phyloP scores from a whole-genome alignment of 2,888 invertebrate genomes.

The Drosophila peninsularis region DNA sequence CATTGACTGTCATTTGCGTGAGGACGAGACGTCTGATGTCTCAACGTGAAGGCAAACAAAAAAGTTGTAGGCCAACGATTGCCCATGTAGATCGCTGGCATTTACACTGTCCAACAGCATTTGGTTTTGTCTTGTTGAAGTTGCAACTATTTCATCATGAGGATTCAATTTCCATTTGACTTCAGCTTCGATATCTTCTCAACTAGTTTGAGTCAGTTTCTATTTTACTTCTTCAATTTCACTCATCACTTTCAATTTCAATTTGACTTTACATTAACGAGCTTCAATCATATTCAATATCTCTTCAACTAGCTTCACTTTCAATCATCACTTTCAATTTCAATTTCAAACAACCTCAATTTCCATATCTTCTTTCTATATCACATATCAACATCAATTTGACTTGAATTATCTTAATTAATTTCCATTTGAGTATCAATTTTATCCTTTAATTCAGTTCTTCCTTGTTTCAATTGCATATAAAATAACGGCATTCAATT shows the following conservation, averaged over 20 bases:
- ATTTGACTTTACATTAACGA: too few relatives aligned
- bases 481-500: not conserved
- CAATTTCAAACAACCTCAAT: too few relatives aligned
- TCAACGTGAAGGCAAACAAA: slow-evolving; percentile 6
- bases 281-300: too few relatives aligned
- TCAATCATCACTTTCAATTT: not conserved
- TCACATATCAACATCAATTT: too few relatives aligned
- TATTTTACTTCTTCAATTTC: too few relatives aligned
- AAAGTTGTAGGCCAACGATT: slow-evolving; percentile 21
- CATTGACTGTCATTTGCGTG: slow-evolving; percentile 19
- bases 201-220: not conserved
- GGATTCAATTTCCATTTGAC: too few relatives aligned
- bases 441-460: too few relatives aligned
- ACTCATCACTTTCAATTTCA: not conserved
- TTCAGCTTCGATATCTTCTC: not conserved
- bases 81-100: slow-evolving; percentile 33
- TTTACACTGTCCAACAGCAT: slow-evolving; percentile 44
- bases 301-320: not conserved
- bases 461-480: too few relatives aligned
- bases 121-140: not conserved
- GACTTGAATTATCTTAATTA: too few relatives aligned
- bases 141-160: too few relatives aligned
- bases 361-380: too few relatives aligned
- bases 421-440: too few relatives aligned
- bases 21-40: slow-evolving; percentile 38